Evolutionary conservation across 2,797 vertebrate genomes (phyloP).

Genomic region (Triplophysa yarkandensis): DNA sequence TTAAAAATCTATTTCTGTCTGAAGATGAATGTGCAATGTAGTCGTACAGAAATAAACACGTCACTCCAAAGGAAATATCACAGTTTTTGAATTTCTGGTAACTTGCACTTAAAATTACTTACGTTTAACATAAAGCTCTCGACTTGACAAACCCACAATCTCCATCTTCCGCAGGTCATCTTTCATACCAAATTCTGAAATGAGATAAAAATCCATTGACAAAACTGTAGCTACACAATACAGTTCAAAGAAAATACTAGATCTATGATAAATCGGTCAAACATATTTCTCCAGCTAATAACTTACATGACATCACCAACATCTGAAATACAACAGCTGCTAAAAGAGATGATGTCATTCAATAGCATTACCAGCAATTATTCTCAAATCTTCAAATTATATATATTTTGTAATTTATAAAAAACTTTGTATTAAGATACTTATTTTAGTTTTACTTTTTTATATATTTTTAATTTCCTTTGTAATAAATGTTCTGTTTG

Average conservation of each 20-base stretch:
- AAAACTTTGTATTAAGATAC: no score
- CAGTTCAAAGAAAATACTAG: neutral
- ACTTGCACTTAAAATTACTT: conserved; percentile 66
- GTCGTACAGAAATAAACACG: neutral
- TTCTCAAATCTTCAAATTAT: no score
- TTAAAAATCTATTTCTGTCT: neutral
- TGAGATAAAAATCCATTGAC: neutral
- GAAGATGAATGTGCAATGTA: neutral
- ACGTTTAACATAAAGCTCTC: conserved; percentile 95
- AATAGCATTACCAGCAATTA: no score
- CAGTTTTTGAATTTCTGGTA: neutral
- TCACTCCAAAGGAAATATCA: neutral
- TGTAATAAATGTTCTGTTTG: no score
- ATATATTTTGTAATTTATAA: no score
- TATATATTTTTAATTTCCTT: no score
- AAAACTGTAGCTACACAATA: neutral
- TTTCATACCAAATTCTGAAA: conserved; percentile 89
- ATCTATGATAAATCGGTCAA: neutral
- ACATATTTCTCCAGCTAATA: no score
- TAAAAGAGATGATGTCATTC: no score
- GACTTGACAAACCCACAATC: conserved; percentile 85
- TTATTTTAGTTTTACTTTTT: no score
- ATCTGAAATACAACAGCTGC: no score
- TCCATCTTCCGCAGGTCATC: conserved; percentile 91
- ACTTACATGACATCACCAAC: no score